Base-by-base conservation (phyloP, 2,113 vertebrate species). In the Thamnaconus septentrionalis region DNA sequence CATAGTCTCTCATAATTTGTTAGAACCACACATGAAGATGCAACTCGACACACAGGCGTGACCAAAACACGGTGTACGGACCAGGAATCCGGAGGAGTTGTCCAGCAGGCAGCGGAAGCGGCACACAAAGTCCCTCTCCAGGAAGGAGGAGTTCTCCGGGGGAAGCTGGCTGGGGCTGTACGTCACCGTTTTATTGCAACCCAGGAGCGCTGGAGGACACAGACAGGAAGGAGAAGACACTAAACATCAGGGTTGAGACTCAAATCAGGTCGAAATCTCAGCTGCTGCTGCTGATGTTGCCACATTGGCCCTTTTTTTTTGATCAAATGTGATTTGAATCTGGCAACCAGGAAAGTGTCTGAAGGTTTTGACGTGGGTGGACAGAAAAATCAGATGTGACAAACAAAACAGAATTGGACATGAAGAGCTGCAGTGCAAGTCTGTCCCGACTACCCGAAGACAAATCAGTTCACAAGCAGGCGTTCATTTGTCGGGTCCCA, bases 91-190 rank as follows among this genome's bases (percentile, higher is more conserved):
- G 0, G 93, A 93, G 18, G 92, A 94, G 58, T 92, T 93, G 83
- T 93, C 93, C 78, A 94, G 85, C 10, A 95, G 92, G 79, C 94
- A 95, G 63, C 91, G 90, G 68, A 95, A 93, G 12, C 88, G 87
- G 64, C 93, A 94, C 40, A 92, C 77, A 1, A 94, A 94, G 71
- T 70, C 92, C 58, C 92, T 87, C 78, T 94, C 93, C 73, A 93
- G 89, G 76, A 92, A 93, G 64, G 90, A 91, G 0, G 92, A 93
- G 85, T 93, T 93, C 59, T 94, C 93, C 0, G 87, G 90, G 0
- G 90, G 92, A 45, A 93, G 85, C 48, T 89, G 88, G 7, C 92
- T 87, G 0, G 49, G 84, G 51, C 75, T 84, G 81, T 80, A 90
- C 39, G 8, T 0, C 7, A 79, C 53, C 7, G 73, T 6, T 1